A percentile compares a stretch with the other conserved stretches of the same genome.
Evolutionary conservation across 2,888 invertebrate genomes (phyloP).

Genomic region (Plutella xylostella): DNA sequence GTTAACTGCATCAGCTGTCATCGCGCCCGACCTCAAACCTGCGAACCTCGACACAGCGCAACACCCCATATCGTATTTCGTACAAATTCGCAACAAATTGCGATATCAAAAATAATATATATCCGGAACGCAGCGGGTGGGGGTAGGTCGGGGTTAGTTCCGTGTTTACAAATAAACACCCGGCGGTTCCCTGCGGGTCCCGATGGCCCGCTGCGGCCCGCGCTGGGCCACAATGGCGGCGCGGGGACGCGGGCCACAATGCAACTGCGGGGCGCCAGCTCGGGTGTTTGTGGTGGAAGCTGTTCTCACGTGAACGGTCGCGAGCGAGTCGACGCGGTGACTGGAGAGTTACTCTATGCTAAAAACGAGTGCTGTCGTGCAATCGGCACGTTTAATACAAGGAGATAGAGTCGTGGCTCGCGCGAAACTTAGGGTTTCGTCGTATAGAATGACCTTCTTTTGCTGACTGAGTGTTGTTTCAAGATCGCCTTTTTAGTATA

Average conservation of each 20-base stretch:
- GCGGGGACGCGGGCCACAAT: constrained; percentile 45
- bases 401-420: too few relatives aligned
- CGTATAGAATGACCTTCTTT: too few relatives aligned
- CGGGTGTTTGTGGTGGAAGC: constrained; percentile 4
- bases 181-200: constrained; percentile 38
- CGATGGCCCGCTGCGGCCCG: constrained; percentile 25
- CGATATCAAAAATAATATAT: constrained; percentile 24
- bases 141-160: constrained; percentile 34
- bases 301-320: constrained; percentile 6
- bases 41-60: not conserved
- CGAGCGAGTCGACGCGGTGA: not conserved
- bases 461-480: too few relatives aligned
- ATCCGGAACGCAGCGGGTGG: not conserved
- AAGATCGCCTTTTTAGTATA: too few relatives aligned
- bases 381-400: too few relatives aligned
- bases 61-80: constrained; percentile 34
- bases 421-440: too few relatives aligned
- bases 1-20: too few relatives aligned
- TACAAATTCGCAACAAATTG: constrained; percentile 46
- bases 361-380: too few relatives aligned
- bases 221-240: too few relatives aligned
- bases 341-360: too few relatives aligned
- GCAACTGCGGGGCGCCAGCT: constrained; percentile 25
- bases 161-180: constrained; percentile 68
- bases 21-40: too few relatives aligned